Conservation (phyloP, 2,888 invertebrate genomes). For the Thymelicus lineola region DNA sequence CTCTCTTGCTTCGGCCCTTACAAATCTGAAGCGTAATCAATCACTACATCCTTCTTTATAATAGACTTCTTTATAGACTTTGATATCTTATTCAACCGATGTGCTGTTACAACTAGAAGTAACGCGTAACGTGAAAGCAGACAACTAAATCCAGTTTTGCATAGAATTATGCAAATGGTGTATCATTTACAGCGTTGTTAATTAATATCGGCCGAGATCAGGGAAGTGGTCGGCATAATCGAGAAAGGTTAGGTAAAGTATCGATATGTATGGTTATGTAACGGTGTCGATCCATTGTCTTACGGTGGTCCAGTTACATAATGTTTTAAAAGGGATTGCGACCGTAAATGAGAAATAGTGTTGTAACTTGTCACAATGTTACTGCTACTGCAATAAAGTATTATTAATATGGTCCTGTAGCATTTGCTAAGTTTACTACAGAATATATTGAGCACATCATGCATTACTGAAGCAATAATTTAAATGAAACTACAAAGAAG, state of each 20-base stretch:
- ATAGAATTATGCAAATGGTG: conserved; percentile 30
- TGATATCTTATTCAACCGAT: neutral
- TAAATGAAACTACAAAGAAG: too few relatives aligned
- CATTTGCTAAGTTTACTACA: too few relatives aligned
- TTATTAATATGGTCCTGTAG: too few relatives aligned
- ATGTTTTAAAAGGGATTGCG: conserved; percentile 6
- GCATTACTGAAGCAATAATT: too few relatives aligned
- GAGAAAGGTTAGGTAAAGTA: conserved; percentile 18
- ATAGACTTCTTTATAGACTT: neutral
- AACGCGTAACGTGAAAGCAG: conserved; percentile 29
- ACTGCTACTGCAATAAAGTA: too few relatives aligned
- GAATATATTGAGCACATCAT: too few relatives aligned
- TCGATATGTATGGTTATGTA: conserved; percentile 20
- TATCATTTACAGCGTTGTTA: conserved; percentile 32
- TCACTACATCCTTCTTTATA: too few relatives aligned
- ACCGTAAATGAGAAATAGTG: neutral
- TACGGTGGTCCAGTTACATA: conserved; percentile 16
- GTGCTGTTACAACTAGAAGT: neutral
- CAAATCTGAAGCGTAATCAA: too few relatives aligned
- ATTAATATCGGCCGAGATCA: conserved; percentile 26
- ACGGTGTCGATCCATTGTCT: conserved; percentile 18
- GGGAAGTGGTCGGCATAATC: conserved; percentile 25
- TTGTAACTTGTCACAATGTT: neutral
- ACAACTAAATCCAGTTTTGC: conserved; percentile 20
- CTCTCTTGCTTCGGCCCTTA: neutral